Conservation (phyloP, 2,113 vertebrate species). For the Odontophorus gujanensis region DNA sequence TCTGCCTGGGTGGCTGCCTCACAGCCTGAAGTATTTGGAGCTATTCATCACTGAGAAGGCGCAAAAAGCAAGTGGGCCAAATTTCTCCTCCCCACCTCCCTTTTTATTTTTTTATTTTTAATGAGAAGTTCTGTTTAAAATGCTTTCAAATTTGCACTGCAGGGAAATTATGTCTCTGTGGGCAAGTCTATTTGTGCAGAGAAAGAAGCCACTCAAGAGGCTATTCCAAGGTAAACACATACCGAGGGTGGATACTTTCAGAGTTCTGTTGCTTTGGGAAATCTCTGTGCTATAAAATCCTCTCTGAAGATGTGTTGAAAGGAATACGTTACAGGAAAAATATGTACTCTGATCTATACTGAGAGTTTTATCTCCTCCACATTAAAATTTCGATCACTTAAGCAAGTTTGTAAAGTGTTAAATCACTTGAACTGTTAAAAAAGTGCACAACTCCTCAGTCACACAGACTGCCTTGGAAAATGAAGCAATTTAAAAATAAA, state of each 20-base stretch:
- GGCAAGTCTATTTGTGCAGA: background rate
- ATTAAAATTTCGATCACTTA: background rate
- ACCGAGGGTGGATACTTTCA: background rate
- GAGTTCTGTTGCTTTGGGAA: background rate
- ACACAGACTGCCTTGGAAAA: background rate
- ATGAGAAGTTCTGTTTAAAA: background rate
- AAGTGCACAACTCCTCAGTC: background rate
- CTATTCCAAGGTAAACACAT: background rate
- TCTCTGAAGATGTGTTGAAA: background rate
- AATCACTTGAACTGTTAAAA: background rate
- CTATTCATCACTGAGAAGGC: background rate
- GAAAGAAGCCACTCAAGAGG: background rate
- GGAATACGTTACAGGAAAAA: background rate
- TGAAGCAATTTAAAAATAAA: background rate
- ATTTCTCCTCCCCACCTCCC: fast-evolving
- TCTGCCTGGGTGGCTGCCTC: background rate
- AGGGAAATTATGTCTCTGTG: background rate
- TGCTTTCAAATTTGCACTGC: background rate
- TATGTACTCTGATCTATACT: background rate
- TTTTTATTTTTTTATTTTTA: background rate
- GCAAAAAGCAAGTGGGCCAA: background rate
- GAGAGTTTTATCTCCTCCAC: background rate
- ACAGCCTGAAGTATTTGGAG: background rate
- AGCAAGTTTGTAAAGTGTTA: background rate
- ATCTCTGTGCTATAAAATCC: background rate